Evolutionary conservation across 2,888 invertebrate species (phyloP).

Genomic region (Watsonalla binaria): DNA sequence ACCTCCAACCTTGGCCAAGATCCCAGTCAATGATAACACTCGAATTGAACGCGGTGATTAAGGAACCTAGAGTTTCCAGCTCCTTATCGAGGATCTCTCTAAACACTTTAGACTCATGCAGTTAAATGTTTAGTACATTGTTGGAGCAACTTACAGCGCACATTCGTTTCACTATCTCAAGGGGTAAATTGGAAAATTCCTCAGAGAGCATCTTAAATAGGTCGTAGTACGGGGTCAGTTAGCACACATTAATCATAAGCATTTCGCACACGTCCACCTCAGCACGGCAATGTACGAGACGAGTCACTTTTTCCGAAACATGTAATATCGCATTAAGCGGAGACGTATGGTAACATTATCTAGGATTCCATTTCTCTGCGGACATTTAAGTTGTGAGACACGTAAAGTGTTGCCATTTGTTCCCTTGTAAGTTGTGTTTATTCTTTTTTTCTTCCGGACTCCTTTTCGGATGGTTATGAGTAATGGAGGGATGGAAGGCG

Average conservation of each 20-base stretch:
- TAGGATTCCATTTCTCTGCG: constrained; percentile 58
- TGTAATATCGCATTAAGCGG: constrained; percentile 55
- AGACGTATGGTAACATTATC: constrained; percentile 64
- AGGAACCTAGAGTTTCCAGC: too few relatives aligned
- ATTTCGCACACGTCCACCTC: constrained; percentile 28
- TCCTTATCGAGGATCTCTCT: too few relatives aligned
- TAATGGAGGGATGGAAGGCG: constrained; percentile 49
- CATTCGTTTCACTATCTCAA: constrained; percentile 44
- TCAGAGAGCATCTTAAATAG: constrained; percentile 37
- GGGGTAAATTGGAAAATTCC: constrained; percentile 59
- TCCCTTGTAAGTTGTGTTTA: constrained; percentile 63
- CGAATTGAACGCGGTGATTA: too few relatives aligned
- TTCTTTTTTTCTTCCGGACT: constrained; percentile 49
- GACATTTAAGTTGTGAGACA: constrained; percentile 66
- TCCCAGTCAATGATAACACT: too few relatives aligned
- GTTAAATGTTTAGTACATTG: too few relatives aligned
- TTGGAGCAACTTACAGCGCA: constrained; percentile 29
- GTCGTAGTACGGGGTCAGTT: constrained; percentile 27
- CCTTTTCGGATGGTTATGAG: constrained; percentile 60
- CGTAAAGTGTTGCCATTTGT: constrained; percentile 71
- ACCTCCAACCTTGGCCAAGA: too few relatives aligned
- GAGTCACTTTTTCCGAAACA: constrained; percentile 38
- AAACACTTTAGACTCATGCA: too few relatives aligned
- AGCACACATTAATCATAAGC: constrained; percentile 33
- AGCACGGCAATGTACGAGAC: constrained; percentile 36